Evolutionary conservation across 2,797 vertebrate genomes (phyloP).

Genomic region (Scleropages formosus): DNA sequence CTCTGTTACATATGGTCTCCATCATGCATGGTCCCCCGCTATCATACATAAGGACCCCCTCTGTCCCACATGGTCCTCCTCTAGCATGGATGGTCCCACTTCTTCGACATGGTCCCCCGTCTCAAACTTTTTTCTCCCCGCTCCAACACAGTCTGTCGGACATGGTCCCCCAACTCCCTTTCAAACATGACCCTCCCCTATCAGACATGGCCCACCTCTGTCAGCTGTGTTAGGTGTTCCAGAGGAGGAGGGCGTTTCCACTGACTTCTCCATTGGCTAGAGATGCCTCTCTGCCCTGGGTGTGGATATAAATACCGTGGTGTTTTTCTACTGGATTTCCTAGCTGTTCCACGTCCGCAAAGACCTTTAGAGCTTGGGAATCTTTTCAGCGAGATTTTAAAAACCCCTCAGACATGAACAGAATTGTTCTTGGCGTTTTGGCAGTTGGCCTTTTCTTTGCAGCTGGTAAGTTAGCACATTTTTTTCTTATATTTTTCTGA

Average conservation of each 20-base stretch:
- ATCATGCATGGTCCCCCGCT: no score
- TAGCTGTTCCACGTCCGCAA: no score
- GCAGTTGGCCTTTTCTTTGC: conserved; percentile 58
- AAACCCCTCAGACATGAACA: conserved; percentile 59
- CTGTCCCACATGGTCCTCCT: no score
- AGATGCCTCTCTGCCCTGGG: conserved; percentile 44
- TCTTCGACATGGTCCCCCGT: no score
- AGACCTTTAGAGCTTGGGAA: no score
- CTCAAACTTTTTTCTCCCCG: no score
- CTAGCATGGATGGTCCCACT: no score
- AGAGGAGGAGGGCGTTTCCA: background rate
- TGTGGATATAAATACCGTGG: conserved; percentile 52
- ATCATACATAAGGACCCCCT: no score
- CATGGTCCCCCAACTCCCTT: no score
- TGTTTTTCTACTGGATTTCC: background rate
- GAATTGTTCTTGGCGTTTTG: conserved; percentile 52
- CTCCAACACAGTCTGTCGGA: no score
- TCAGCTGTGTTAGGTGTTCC: background rate
- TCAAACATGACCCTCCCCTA: no score
- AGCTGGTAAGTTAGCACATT: conserved; percentile 54
- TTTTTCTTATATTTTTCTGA: background rate
- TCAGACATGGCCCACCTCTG: background rate
- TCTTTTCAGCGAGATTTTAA: background rate
- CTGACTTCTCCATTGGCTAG: conserved; percentile 46
- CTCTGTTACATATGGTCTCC: no score